Evolutionary conservation across 2,888 invertebrate genomes (phyloP).

Genomic region (Cetonia aurata): DNA sequence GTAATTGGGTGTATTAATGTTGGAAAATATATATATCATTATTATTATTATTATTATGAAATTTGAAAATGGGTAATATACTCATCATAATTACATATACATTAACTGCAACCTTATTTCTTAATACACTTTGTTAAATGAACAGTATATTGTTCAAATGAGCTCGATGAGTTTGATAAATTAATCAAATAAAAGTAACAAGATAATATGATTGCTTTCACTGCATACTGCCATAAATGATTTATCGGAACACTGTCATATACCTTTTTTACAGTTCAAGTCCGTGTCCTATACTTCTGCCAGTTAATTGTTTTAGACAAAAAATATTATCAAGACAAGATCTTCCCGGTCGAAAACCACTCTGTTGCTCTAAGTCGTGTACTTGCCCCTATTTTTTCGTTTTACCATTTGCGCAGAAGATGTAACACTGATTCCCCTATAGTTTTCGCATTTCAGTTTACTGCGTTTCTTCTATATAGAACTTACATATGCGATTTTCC

Average conservation of each 20-base stretch:
- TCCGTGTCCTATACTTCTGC: slow-evolving; percentile 16
- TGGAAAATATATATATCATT: too few relatives aligned
- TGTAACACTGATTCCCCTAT: slow-evolving; percentile 33
- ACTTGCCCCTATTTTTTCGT: slow-evolving; percentile 21
- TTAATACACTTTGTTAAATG: too few relatives aligned
- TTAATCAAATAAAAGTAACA: too few relatives aligned
- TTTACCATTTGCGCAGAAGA: slow-evolving; percentile 5
- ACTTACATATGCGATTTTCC: slow-evolving; percentile 16
- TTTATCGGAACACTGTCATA: not conserved
- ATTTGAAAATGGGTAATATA: too few relatives aligned
- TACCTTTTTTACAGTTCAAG: not conserved
- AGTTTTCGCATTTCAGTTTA: slow-evolving; percentile 23
- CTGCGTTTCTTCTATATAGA: slow-evolving; percentile 36
- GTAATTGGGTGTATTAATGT: too few relatives aligned
- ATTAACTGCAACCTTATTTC: too few relatives aligned
- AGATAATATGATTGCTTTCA: too few relatives aligned
- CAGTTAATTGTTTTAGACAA: slow-evolving; percentile 18
- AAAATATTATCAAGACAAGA: slow-evolving; percentile 29
- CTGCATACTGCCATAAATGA: too few relatives aligned
- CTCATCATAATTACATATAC: too few relatives aligned
- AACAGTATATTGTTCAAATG: too few relatives aligned
- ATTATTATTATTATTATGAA: too few relatives aligned
- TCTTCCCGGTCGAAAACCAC: slow-evolving; percentile 38
- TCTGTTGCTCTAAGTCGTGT: slow-evolving; percentile 42
- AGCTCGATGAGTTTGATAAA: too few relatives aligned